phyloP scores from a whole-genome alignment of 2,888 invertebrate species.

The Odontomyia ornata region DNA sequence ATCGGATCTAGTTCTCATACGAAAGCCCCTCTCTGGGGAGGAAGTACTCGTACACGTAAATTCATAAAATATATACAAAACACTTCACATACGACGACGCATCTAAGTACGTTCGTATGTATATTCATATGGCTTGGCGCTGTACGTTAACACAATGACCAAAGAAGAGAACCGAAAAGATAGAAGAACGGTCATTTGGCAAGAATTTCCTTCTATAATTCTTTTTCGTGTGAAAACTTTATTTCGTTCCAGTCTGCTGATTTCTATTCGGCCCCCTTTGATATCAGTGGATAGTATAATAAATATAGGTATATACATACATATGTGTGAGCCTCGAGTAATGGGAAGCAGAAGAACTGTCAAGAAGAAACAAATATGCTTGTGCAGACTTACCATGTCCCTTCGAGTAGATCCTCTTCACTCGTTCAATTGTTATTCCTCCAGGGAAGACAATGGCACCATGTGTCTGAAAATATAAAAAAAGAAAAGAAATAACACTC shows the following conservation, averaged over 20 bases:
- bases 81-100: neutral
- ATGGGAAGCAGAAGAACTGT: constrained; percentile 8
- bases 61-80: constrained; percentile 1
- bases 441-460: constrained; percentile 31
- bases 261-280: constrained; percentile 34
- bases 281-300: constrained; percentile 4
- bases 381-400: neutral
- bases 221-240: constrained; percentile 47
- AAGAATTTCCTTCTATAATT: constrained; percentile 39
- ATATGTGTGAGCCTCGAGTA: neutral
- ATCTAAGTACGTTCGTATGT: neutral
- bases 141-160: neutral
- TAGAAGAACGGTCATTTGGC: constrained; percentile 39
- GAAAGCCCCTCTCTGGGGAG: too few relatives aligned
- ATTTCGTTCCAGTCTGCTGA: constrained; percentile 46
- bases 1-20: too few relatives aligned
- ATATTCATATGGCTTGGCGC: neutral
- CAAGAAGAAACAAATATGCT: neutral
- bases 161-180: constrained; percentile 1
- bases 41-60: too few relatives aligned
- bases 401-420: neutral
- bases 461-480: constrained; percentile 21
- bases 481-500: constrained; percentile 1
- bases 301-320: neutral
- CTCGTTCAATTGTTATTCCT: neutral